Evolutionary conservation across 2,113 vertebrate genomes (phyloP).

Genomic region (Equus przewalskii): DNA sequence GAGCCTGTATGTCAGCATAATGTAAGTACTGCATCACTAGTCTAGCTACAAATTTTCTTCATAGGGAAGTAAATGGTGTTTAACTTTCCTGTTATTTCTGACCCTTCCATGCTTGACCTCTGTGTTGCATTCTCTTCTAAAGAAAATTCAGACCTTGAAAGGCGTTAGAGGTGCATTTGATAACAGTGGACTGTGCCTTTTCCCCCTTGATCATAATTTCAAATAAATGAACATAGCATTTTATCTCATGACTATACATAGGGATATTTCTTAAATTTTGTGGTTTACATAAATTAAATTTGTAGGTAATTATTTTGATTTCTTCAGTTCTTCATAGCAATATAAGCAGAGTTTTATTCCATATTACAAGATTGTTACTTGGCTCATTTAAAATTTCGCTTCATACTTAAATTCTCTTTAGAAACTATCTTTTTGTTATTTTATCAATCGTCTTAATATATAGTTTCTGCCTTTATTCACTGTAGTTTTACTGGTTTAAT

Average conservation of each 20-base stretch:
- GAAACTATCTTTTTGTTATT: background rate
- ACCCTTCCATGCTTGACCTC: conserved; percentile 27
- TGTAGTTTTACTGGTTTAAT: background rate
- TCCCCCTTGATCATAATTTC: background rate
- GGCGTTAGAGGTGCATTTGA: background rate
- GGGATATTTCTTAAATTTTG: background rate
- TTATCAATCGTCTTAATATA: background rate
- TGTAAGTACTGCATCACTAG: conserved; percentile 54
- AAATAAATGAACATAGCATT: background rate
- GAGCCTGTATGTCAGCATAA: conserved; percentile 74
- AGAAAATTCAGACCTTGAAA: conserved; percentile 51
- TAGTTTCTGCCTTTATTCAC: background rate
- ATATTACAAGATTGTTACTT: background rate
- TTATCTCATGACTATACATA: background rate
- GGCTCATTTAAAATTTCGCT: background rate
- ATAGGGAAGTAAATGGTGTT: conserved; percentile 77
- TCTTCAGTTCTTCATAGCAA: background rate
- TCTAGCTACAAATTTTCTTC: conserved; percentile 59
- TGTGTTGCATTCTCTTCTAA: conserved; percentile 36
- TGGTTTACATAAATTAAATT: background rate
- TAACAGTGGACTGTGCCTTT: background rate
- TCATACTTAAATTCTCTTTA: background rate
- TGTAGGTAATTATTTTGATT: background rate
- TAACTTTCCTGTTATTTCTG: conserved; percentile 71
- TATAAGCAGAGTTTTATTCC: background rate